A percentile compares a stretch with the other conserved stretches of the same genome.
phyloP scores from a whole-genome alignment of 2,113 vertebrate genomes.

The Gnathonemus echidnorhynchus region DNA sequence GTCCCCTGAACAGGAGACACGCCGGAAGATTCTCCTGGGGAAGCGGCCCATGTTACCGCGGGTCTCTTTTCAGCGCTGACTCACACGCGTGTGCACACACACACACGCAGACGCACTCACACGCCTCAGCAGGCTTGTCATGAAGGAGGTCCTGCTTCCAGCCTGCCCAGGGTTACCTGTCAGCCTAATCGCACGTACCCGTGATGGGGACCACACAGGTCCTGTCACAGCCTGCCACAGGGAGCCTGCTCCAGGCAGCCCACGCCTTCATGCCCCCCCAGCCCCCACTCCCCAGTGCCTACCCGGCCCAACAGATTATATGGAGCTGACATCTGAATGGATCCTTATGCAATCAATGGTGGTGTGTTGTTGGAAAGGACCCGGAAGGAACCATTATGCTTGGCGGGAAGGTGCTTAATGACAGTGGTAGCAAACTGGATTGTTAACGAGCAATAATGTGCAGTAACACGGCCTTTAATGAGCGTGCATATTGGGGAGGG shows the following conservation, averaged over 20 bases:
- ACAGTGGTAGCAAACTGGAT: background rate
- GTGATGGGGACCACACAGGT: slow-evolving; percentile 54
- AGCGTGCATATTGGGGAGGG: background rate
- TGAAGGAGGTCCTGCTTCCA: slow-evolving; percentile 50
- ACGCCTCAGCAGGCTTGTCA: slow-evolving; percentile 3
- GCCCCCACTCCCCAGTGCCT: background rate
- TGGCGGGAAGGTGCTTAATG: background rate
- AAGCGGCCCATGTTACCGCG: background rate
- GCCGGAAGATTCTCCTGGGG: background rate
- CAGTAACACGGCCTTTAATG: background rate
- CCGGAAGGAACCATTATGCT: background rate
- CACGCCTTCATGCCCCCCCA: background rate
- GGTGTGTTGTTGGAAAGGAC: background rate
- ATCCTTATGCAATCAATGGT: background rate
- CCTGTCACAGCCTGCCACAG: slow-evolving; percentile 55
- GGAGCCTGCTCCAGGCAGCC: slow-evolving; percentile 27
- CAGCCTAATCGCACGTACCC: slow-evolving; percentile 60
- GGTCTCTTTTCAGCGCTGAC: background rate
- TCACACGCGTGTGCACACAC: slow-evolving; percentile 2
- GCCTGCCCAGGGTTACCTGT: slow-evolving; percentile 49
- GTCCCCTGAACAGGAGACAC: background rate
- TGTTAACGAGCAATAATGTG: background rate
- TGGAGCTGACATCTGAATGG: background rate
- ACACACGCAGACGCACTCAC: slow-evolving; percentile 14
- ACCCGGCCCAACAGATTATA: background rate